These are phyloP conservation scores for Xiphydria camelus DNA, from an alignment of 2,888 invertebrate genomes.

Conservation along the genomic window DNA sequence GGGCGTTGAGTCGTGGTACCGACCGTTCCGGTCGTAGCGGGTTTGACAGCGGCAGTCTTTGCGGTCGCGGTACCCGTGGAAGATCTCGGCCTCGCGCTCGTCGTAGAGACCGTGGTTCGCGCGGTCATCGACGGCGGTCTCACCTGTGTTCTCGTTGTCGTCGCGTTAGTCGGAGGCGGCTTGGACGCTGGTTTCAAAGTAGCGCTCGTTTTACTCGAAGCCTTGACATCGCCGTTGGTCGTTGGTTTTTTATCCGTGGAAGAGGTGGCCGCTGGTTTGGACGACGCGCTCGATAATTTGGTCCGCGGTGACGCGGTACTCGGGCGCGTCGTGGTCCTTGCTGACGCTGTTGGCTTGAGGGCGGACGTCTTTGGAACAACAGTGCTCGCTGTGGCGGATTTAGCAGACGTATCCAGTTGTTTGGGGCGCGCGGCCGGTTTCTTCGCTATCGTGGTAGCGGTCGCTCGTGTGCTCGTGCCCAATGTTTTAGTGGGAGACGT, in stretches of 20 bases:
- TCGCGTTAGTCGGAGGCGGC: constrained; percentile 22
- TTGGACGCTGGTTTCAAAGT: constrained; percentile 29
- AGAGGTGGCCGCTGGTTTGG: constrained; percentile 16
- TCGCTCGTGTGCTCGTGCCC: constrained; percentile 10
- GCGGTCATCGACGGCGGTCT: constrained; percentile 27
- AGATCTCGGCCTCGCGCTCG: constrained; percentile 5
- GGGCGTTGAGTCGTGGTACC: constrained; percentile 29
- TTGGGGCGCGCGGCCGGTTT: constrained; percentile 33
- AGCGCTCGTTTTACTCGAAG: constrained; percentile 29
- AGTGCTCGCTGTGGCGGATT: constrained; percentile 10
- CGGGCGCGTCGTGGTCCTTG: constrained; percentile 14
- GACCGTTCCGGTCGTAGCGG: constrained; percentile 41
- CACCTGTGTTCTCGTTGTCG: constrained; percentile 16
- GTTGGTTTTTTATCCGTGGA: constrained; percentile 60
- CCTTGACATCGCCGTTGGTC: constrained; percentile 63
- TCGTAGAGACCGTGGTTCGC: constrained; percentile 15
- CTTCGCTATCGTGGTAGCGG: constrained; percentile 20
- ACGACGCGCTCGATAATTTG: constrained; percentile 11
- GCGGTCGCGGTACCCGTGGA: too few relatives aligned
- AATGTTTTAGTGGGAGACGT: constrained; percentile 38
- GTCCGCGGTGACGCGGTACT: constrained; percentile 4
- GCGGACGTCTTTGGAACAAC: constrained; percentile 27
- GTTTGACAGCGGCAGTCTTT: constrained; percentile 39
- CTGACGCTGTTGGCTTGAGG: constrained; percentile 27
- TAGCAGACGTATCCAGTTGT: constrained; percentile 29